Evolutionary conservation across 2,797 vertebrate genomes (phyloP).

Genomic region (Falco peregrinus): DNA sequence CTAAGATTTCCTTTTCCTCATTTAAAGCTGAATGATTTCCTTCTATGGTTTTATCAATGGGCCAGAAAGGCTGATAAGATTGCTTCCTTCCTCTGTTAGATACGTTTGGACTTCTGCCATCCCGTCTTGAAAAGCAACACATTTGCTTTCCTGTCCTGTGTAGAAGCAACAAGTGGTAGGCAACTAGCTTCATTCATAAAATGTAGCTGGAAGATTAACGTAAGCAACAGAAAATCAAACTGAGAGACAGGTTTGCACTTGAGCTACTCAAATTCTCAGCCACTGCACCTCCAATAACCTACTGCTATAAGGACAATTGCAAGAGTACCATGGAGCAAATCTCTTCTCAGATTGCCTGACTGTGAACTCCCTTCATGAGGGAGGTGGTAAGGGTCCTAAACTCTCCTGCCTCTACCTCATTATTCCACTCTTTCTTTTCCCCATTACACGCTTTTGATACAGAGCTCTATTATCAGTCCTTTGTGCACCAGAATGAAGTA

Average conservation of each 20-base stretch:
- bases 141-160: conserved; percentile 58
- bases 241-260: neutral
- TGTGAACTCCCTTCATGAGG: neutral
- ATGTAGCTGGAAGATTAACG: neutral
- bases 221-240: neutral
- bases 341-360: neutral
- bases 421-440: neutral
- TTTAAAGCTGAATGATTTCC: conserved; percentile 75
- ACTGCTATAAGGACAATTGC: neutral
- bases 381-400: neutral
- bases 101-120: conserved; percentile 69
- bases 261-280: neutral
- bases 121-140: conserved; percentile 64
- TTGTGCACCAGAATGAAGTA: neutral
- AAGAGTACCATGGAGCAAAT: neutral
- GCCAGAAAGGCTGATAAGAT: conserved; percentile 73
- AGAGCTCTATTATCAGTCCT: neutral
- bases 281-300: neutral
- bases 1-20: conserved; percentile 72
- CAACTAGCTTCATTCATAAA: conserved; percentile 43
- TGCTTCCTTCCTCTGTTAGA: conserved; percentile 72
- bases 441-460: neutral
- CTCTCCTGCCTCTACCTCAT: neutral
- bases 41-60: conserved; percentile 74
- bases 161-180: conserved; percentile 31